Evolutionary conservation across 2,113 vertebrate genomes (phyloP).

Genomic region (Calonectris borealis): DNA sequence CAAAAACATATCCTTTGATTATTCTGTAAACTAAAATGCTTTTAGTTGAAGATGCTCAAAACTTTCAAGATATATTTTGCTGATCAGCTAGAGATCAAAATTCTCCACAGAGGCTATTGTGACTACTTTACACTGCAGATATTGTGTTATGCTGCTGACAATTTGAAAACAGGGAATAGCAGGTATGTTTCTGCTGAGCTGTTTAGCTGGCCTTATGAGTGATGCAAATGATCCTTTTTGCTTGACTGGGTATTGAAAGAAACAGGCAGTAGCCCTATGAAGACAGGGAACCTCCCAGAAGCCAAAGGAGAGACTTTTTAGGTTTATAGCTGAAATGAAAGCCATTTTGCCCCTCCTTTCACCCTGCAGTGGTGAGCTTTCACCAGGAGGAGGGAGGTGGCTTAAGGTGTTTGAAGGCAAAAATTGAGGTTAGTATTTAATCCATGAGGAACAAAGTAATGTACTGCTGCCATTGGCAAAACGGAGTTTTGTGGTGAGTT

Average conservation of each 20-base stretch:
- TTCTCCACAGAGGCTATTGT: not conserved
- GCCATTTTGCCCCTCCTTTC: not conserved
- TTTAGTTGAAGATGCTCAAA: slow-evolving; percentile 8
- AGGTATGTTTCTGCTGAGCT: not conserved
- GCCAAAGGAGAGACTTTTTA: not conserved
- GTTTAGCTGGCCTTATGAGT: not conserved
- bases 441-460: not conserved
- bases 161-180: not conserved
- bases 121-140: not conserved
- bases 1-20: not conserved
- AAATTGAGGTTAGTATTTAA: not conserved
- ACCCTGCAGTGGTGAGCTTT: not conserved
- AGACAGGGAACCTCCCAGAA: not conserved
- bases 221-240: not conserved
- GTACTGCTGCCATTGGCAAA: not conserved
- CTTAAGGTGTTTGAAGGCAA: not conserved
- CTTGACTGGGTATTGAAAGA: not conserved
- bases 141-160: not conserved
- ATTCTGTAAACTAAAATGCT: slow-evolving; percentile 2
- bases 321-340: not conserved
- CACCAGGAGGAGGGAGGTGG: not conserved
- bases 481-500: not conserved
- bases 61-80: not conserved
- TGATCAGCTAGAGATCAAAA: not conserved
- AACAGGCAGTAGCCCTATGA: not conserved